These are phyloP conservation scores for Xestia rhomboidea DNA, from an alignment of 2,888 invertebrate genomes.

Conservation along the genomic window DNA sequence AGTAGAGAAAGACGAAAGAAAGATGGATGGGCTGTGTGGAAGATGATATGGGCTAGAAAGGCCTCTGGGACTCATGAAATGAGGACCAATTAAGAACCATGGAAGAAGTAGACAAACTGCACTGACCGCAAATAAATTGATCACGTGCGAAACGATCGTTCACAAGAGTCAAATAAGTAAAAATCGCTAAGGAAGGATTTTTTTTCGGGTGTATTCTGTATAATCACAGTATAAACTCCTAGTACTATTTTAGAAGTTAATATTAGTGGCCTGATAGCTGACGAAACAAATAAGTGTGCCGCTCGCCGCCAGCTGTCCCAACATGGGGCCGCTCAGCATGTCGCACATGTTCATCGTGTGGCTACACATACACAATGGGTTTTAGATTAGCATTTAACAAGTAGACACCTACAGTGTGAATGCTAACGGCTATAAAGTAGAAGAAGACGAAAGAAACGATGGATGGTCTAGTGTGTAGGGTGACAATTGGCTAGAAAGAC, in stretches of 20 bases:
- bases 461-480: no score
- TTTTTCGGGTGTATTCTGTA: not conserved
- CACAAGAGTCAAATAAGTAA: not conserved
- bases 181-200: not conserved
- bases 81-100: not conserved
- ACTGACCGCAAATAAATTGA: not conserved
- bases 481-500: no score
- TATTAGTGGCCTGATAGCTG: not conserved
- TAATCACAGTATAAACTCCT: not conserved
- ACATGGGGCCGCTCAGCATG: no score
- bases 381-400: no score
- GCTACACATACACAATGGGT: no score
- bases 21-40: not conserved
- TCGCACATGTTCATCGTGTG: no score
- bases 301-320: no score
- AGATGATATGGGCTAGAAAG: not conserved
- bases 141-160: not conserved
- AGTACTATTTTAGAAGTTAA: not conserved
- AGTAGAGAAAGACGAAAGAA: not conserved
- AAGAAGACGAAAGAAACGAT: no score
- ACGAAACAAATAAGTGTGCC: no score
- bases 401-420: no score
- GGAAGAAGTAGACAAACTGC: not conserved
- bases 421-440: no score
- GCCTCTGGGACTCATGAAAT: not conserved